Conservation (phyloP, 2,888 invertebrate species). For the Dynastes maya region DNA sequence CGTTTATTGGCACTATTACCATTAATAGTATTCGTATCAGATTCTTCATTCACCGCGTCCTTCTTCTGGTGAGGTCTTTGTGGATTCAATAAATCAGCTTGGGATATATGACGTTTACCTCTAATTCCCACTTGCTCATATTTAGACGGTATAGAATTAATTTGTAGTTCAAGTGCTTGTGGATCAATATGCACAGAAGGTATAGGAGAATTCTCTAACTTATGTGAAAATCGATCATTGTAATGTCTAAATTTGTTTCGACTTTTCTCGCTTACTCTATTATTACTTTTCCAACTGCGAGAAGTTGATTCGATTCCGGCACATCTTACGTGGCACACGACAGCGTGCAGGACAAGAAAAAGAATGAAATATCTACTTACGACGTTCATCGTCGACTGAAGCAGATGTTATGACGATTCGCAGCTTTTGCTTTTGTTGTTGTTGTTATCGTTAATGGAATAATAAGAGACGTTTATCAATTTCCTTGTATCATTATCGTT, state of each 20-base stretch:
- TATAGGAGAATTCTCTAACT: conserved; percentile 43
- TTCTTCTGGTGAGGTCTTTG: conserved; percentile 43
- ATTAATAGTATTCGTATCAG: neutral
- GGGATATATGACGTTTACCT: conserved; percentile 10
- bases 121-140: neutral
- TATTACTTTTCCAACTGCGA: neutral
- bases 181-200: conserved; percentile 40
- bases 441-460: conserved; percentile 45
- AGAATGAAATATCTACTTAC: neutral
- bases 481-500: conserved; percentile 25
- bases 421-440: conserved; percentile 18
- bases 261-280: conserved; percentile 9
- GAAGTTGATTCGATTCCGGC: neutral
- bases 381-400: conserved; percentile 20
- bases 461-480: conserved; percentile 40
- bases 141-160: neutral
- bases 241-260: conserved; percentile 29
- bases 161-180: conserved; percentile 21
- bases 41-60: conserved; percentile 1
- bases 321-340: neutral
- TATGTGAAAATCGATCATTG: conserved; percentile 31
- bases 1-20: neutral
- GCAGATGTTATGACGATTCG: neutral
- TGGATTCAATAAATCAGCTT: conserved; percentile 38
- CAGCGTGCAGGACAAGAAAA: neutral